A percentile compares a stretch with the other conserved stretches of the same genome.
Conservation (phyloP, 1,140 invertebrate species). For the Bombyx mandarina region DNA sequence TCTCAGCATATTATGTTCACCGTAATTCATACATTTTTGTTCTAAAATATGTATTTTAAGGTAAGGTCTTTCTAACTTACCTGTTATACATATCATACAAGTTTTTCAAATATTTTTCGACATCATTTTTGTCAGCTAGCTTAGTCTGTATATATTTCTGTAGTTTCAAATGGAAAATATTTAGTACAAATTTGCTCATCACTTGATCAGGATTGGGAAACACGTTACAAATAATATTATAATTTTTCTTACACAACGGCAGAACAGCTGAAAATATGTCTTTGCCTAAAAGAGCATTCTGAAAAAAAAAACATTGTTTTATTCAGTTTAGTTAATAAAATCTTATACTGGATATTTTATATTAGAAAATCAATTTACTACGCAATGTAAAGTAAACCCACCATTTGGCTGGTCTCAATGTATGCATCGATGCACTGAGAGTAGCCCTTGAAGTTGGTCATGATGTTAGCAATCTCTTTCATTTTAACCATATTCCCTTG, state of each 20-base stretch:
- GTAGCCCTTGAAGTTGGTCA: constrained; percentile 97
- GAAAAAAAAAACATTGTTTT: constrained; percentile 20
- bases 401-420: constrained; percentile 96
- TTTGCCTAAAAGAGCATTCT: constrained; percentile 76
- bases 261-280: constrained; percentile 94
- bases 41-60: too few species aligned
- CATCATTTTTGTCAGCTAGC: constrained; percentile 84
- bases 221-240: constrained; percentile 91
- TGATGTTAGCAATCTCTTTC: constrained; percentile 92
- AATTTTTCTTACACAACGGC: constrained; percentile 91
- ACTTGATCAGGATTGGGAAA: constrained; percentile 98
- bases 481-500: constrained; percentile 88
- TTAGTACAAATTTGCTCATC: constrained; percentile 97
- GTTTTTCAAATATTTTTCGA: constrained; percentile 90
- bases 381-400: constrained; percentile 38
- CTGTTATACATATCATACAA: constrained; percentile 92
- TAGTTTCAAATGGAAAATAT: constrained; percentile 94
- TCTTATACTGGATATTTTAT: not conserved
- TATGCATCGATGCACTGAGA: constrained; percentile 96
- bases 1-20: too few species aligned
- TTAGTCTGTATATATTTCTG: constrained; percentile 88
- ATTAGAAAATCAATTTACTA: not conserved
- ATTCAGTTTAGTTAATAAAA: not conserved
- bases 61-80: constrained; percentile 48
- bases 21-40: too few species aligned